Conservation (phyloP, 2,113 vertebrate species). For the Gila orcuttii region DNA sequence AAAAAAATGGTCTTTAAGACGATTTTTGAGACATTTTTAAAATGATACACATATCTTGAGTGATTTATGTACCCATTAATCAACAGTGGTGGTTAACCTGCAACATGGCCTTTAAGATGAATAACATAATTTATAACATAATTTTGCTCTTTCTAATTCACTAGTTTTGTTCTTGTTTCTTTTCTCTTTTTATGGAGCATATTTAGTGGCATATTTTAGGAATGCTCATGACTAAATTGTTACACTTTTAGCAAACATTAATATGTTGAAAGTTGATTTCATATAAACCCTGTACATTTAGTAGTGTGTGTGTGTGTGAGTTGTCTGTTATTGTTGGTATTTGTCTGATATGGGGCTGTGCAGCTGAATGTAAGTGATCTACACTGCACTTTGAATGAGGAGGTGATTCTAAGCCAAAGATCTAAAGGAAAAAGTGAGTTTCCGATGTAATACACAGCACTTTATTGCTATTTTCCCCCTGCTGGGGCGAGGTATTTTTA, state of each 20-base stretch:
- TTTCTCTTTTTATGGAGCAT: not conserved
- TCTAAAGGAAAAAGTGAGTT: not conserved
- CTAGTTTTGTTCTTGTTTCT: not conserved
- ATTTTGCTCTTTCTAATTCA: not conserved
- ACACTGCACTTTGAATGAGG: not conserved
- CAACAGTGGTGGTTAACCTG: too few relatives aligned
- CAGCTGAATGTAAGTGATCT: not conserved
- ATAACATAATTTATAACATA: not conserved
- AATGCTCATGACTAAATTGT: not conserved
- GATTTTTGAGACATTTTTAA: too few relatives aligned
- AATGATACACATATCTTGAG: too few relatives aligned
- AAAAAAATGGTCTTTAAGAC: too few relatives aligned
- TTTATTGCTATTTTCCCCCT: slow-evolving; percentile 10
- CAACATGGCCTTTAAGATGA: too few relatives aligned
- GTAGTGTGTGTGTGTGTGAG: not conserved
- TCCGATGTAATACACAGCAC: not conserved
- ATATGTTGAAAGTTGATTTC: not conserved
- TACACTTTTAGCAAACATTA: not conserved
- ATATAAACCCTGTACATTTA: not conserved
- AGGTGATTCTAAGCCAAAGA: slow-evolving; percentile 26
- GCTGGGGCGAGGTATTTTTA: not conserved
- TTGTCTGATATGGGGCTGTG: not conserved
- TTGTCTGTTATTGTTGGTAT: not conserved
- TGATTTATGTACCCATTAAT: too few relatives aligned
- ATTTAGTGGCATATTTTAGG: not conserved